Evolutionary conservation across 2,888 invertebrate species (phyloP).

Genomic region (Spatulosminthurus flaviceps): DNA sequence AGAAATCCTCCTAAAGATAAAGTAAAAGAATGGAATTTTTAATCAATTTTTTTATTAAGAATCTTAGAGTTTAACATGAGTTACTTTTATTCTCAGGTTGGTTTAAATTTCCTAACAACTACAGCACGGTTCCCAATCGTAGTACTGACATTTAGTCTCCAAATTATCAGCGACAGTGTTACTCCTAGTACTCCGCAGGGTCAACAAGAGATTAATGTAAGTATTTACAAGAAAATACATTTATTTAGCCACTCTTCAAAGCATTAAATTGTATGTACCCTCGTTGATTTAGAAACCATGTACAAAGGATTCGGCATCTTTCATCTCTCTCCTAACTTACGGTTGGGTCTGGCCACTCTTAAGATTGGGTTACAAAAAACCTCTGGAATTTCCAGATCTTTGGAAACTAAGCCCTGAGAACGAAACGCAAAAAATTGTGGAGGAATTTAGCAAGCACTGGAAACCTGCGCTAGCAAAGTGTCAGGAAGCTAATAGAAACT

Average conservation of each 20-base stretch:
- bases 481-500: neutral
- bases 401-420: conserved; percentile 69
- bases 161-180: too few relatives aligned
- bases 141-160: too few relatives aligned
- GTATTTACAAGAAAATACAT: too few relatives aligned
- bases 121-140: too few relatives aligned
- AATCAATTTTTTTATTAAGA: neutral
- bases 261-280: neutral
- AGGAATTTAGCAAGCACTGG: conserved; percentile 67
- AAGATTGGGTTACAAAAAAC: conserved; percentile 68
- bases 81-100: too few relatives aligned
- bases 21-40: neutral
- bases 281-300: conserved; percentile 65
- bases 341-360: conserved; percentile 65
- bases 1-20: neutral
- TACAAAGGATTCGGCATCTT: conserved; percentile 68
- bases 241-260: neutral
- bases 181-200: too few relatives aligned
- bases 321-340: conserved; percentile 68
- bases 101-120: too few relatives aligned
- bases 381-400: conserved; percentile 69
- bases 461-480: conserved; percentile 47
- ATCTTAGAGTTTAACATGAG: neutral
- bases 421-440: conserved; percentile 65
- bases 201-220: too few relatives aligned